Evolutionary conservation across 2,797 vertebrate genomes (phyloP).

Genomic region (Sebastes aleutianus): DNA sequence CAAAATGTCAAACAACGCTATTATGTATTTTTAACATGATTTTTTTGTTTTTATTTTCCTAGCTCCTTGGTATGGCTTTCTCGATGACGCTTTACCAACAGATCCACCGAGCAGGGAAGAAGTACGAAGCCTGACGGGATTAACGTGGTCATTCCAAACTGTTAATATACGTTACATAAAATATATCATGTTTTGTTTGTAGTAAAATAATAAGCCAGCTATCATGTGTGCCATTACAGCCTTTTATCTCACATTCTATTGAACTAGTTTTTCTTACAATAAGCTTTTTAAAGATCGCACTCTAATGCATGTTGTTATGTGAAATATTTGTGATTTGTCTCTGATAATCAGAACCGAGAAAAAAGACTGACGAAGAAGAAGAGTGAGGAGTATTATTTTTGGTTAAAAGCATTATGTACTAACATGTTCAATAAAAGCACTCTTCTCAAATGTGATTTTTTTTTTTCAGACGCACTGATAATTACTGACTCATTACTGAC

Average conservation of each 20-base stretch:
- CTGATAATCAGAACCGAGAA: not conserved
- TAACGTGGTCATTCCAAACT: not conserved
- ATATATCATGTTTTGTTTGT: constrained; percentile 30
- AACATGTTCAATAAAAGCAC: constrained; percentile 65
- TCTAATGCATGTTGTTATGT: constrained; percentile 17
- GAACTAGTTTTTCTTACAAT: not conserved
- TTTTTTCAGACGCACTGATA: not conserved
- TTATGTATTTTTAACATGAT: not conserved
- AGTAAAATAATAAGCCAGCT: constrained; percentile 15
- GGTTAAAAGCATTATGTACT: constrained; percentile 29
- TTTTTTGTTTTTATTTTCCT: constrained; percentile 43
- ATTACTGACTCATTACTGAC: too few species aligned
- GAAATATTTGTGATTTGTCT: not conserved
- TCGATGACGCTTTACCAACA: constrained; percentile 99
- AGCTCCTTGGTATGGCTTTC: constrained; percentile 99
- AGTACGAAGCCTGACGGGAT: constrained; percentile 89
- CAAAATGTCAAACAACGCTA: not conserved
- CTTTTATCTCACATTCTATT: constrained; percentile 15
- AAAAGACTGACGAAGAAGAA: not conserved
- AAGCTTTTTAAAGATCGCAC: not conserved
- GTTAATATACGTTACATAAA: not conserved
- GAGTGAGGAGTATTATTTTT: not conserved
- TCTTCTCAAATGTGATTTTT: constrained; percentile 8
- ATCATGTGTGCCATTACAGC: constrained; percentile 9
- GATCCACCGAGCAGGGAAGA: constrained; percentile 95